phyloP scores from a whole-genome alignment of 2,113 vertebrate species.

The Psilopsiagon aurifrons region DNA sequence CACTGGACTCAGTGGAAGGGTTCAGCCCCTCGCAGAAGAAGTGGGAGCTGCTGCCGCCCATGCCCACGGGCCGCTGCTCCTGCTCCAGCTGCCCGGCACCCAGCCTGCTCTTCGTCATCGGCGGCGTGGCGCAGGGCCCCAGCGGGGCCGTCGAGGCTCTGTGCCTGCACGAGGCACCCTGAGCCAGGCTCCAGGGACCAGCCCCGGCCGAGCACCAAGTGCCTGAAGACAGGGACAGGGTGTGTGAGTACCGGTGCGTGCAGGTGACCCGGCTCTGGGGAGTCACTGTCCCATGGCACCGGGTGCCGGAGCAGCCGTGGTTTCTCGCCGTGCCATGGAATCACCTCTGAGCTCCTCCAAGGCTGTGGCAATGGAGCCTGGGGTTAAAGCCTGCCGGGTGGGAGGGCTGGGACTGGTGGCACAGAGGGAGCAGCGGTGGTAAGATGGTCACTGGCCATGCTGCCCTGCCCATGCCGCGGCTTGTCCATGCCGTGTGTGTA shows the following conservation, averaged over 20 bases:
- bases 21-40: conserved; percentile 87
- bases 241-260: not conserved
- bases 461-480: not conserved
- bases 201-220: conserved; percentile 52
- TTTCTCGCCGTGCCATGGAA: not conserved
- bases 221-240: conserved; percentile 54
- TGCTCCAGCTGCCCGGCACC: conserved; percentile 82
- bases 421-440: rapidly evolving
- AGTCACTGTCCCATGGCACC: rapidly evolving
- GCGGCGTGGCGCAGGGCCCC: conserved; percentile 93
- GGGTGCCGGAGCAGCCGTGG: not conserved
- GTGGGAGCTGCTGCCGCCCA: conserved; percentile 87
- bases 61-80: conserved; percentile 93
- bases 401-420: not conserved
- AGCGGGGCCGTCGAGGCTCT: conserved; percentile 91
- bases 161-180: conserved; percentile 85
- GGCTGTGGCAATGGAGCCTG: not conserved
- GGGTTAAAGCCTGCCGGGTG: not conserved
- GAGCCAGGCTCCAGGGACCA: conserved; percentile 33
- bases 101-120: conserved; percentile 87
- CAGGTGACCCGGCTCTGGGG: not conserved
- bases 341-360: not conserved
- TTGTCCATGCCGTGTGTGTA: conserved; percentile 24
- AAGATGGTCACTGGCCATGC: not conserved
- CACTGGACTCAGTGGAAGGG: conserved; percentile 88